Base-by-base conservation (phyloP, 2,113 vertebrate species). In the Geococcyx californianus region DNA sequence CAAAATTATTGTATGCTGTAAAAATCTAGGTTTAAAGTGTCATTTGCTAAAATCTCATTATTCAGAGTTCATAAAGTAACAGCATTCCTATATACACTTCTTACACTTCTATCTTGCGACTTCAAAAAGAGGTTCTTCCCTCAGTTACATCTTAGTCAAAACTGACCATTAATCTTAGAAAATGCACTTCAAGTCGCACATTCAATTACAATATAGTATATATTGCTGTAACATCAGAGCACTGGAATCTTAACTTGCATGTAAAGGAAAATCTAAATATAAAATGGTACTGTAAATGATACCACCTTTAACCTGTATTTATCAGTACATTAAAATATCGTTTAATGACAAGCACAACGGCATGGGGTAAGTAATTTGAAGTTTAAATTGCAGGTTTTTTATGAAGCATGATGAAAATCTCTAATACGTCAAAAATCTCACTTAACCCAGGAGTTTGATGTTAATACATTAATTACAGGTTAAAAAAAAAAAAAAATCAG, bases 11-110 rank as follows among this genome's bases (percentile, higher is more conserved):
- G 62, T 87, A 95, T 84, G 92, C 93, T 92, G 80, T 97, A 95
- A 78, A 95, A 92, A 94, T 95, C 78, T 96, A 95, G 74, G 85
- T 92, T 96, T 97, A 94, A 96, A 97, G 93, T 97, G 95, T 97
- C 96, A 87, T 95, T 97, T 97, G 92, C 87, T 91, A 97, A 98
- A 98, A 98, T 93, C 93, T 97, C 87, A 89, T 97, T 92, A 96
- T 88, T 96, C 55, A 90, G 78, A 97, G 84, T 94, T 96, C 95
- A 94, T 93, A 96, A 95, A 97, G 92, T 96, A 95, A 97, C 96
- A 97, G 95, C 96, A 96, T 56, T 96, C 73, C 88, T 96, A 90
- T 94, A 82, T 95, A 97, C 79, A 97, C 51, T 79, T 77, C 88
- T 94, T 69, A 91, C 52, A 70, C 72, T 76, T 96, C 93, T 94